These are phyloP conservation scores for Florisuga fusca DNA, from an alignment of 2,797 vertebrate genomes.

Conservation along the genomic window DNA sequence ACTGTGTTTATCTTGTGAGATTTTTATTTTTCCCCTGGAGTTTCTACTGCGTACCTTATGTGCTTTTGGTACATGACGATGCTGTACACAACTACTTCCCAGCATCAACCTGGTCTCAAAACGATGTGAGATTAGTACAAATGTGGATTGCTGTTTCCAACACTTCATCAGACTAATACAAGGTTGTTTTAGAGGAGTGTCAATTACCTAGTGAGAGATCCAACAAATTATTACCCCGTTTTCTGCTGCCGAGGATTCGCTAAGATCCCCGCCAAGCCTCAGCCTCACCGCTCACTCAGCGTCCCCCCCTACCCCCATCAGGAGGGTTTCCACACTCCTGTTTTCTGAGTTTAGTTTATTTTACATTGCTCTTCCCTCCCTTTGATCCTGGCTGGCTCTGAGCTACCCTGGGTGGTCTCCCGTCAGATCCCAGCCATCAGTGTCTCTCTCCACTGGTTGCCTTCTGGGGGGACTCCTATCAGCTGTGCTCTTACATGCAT, in stretches of 20 bases:
- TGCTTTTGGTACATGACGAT: neutral
- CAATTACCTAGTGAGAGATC: too few species aligned
- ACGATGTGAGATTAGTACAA: neutral
- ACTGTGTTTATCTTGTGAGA: neutral
- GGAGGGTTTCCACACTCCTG: neutral
- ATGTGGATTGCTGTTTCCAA: neutral
- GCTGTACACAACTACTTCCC: neutral
- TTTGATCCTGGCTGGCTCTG: slow-evolving; percentile 85
- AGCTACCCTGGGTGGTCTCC: slow-evolving; percentile 91
- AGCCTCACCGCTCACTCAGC: neutral
- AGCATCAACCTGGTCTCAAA: neutral
- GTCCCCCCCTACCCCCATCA: neutral
- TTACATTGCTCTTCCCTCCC: slow-evolving; percentile 79
- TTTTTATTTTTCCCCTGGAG: neutral
- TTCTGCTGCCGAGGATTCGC: neutral
- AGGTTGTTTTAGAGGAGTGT: neutral
- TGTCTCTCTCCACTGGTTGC: slow-evolving; percentile 83
- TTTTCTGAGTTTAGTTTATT: slow-evolving; percentile 78
- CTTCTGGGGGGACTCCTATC: slow-evolving; percentile 86
- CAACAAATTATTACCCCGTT: too few species aligned
- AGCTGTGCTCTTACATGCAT: slow-evolving; percentile 83
- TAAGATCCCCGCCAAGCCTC: neutral
- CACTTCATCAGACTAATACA: neutral
- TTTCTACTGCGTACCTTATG: neutral
- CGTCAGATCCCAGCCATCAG: slow-evolving; percentile 88